Base-by-base conservation (phyloP, 2,888 invertebrate genomes). In the Imbricaverruca yamaguchii region DNA sequence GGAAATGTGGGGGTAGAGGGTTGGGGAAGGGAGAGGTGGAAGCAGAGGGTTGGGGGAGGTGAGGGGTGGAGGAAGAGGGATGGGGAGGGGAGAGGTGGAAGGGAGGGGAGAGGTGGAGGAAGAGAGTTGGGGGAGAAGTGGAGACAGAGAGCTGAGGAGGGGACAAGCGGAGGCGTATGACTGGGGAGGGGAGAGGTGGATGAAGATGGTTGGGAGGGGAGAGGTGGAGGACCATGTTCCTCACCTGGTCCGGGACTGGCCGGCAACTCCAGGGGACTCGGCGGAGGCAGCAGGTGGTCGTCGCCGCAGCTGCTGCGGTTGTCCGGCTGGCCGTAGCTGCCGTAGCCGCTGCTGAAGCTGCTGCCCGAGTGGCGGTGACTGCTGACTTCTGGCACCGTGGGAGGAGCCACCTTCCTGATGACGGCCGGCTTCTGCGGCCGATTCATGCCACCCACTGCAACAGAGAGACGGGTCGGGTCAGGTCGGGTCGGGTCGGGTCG, bases 381-480 rank as follows among this genome's bases (percentile, higher is more conserved):
- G 81, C 65, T 74, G 57, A 21, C 74, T 63, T 59, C 80, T 18
- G 83, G 83, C 55, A 83, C 83, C 2, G 82, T 82, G 63, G 83
- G 83, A 53, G 83, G 83, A 13, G 83, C 81, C 67, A 83, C 83
- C 79, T 83, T 80, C 55, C 81, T 82, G 78, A 82, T 81, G 57
- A 80, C 80, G 39, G 82, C 80, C 21, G 83, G 82, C 80, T 82
- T 83, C 15, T 81, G 80, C 15, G 81, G 83, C 80, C 81, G 82
- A 65, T 81, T 80, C 83, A 83, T 83, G 18, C 82, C 83, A 77
- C 83, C 83, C 81, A 83, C 83, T 83, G 83, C 18, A 81, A 80
- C 61, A 53, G 21, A 80, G 77, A 57, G 74, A 25, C 12, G 59
- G 59, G 59, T 15, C 12, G 15, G 59, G 3, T 63, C 21, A 63